Evolutionary conservation across 1,140 invertebrate genomes (phyloP).

Genomic region (Sminthurinus signatus): DNA sequence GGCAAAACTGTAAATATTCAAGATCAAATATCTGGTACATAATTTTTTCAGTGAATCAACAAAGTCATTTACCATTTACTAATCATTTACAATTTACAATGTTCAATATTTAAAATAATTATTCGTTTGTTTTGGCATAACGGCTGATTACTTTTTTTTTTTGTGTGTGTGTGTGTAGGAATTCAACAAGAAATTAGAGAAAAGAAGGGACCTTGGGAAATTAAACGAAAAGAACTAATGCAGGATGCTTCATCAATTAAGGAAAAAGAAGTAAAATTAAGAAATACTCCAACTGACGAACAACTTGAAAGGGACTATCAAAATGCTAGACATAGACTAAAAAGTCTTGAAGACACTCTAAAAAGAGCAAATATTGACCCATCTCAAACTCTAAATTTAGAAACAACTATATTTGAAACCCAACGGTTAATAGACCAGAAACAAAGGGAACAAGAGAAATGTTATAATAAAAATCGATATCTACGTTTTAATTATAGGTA

Average conservation of each 20-base stretch:
- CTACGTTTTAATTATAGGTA: slow-evolving; percentile 5
- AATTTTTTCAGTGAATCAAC: too few species aligned
- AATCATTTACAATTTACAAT: neutral
- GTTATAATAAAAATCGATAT: neutral
- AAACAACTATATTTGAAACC: neutral
- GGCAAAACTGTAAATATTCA: slow-evolving; percentile 4
- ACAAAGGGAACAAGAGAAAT: neutral
- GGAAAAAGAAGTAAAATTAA: neutral
- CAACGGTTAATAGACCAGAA: neutral
- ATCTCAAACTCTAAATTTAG: neutral
- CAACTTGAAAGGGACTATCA: neutral
- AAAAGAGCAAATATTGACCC: neutral
- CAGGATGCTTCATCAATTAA: neutral
- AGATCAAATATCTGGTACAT: neutral
- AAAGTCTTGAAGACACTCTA: neutral
- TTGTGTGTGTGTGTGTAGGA: neutral
- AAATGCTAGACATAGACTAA: neutral
- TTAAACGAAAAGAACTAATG: neutral
- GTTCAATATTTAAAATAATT: too few species aligned
- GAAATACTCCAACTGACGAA: neutral
- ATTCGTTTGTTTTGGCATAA: too few species aligned
- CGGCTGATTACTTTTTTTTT: neutral
- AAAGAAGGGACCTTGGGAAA: neutral
- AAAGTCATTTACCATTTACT: neutral
- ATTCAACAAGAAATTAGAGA: neutral